These are phyloP conservation scores for Amblyopsis rosae DNA, from an alignment of 2,113 vertebrate species.

Conservation along the genomic window DNA sequence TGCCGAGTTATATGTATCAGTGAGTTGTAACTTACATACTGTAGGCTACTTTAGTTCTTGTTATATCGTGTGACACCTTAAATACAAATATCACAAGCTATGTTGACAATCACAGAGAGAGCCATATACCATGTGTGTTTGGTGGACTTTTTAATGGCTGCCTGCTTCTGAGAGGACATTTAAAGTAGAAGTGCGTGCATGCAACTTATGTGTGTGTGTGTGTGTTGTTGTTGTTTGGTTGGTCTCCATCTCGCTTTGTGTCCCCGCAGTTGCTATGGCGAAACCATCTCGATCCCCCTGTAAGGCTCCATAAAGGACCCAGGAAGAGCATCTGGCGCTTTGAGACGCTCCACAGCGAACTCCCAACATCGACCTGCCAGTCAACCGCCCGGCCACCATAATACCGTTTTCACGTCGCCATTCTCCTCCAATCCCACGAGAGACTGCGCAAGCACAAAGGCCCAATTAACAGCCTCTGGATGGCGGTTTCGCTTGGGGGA, in stretches of 20 bases:
- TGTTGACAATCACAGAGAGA: slow-evolving; percentile 1
- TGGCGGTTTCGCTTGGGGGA: slow-evolving; percentile 59
- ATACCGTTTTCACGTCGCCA: slow-evolving; percentile 70
- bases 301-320: slow-evolving; percentile 80
- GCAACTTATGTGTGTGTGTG: slow-evolving; percentile 41
- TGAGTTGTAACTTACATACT: neutral
- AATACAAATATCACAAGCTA: neutral
- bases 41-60: neutral
- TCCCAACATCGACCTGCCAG: slow-evolving; percentile 61
- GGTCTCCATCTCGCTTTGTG: slow-evolving; percentile 75
- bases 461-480: slow-evolving; percentile 70
- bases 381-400: slow-evolving; percentile 66
- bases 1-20: neutral
- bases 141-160: neutral
- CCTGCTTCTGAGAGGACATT: slow-evolving; percentile 19
- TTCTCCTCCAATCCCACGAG: slow-evolving; percentile 70
- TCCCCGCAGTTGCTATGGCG: slow-evolving; percentile 67
- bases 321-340: slow-evolving; percentile 85
- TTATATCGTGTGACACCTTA: neutral
- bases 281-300: slow-evolving; percentile 68
- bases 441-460: slow-evolving; percentile 85
- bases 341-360: slow-evolving; percentile 58
- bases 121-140: neutral
- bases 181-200: no score
- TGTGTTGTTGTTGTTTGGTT: slow-evolving; percentile 12